A percentile compares a stretch with the other conserved stretches of the same genome.
phyloP scores from a whole-genome alignment of 1,140 invertebrate genomes.

The Aphaenogaster floridana region DNA sequence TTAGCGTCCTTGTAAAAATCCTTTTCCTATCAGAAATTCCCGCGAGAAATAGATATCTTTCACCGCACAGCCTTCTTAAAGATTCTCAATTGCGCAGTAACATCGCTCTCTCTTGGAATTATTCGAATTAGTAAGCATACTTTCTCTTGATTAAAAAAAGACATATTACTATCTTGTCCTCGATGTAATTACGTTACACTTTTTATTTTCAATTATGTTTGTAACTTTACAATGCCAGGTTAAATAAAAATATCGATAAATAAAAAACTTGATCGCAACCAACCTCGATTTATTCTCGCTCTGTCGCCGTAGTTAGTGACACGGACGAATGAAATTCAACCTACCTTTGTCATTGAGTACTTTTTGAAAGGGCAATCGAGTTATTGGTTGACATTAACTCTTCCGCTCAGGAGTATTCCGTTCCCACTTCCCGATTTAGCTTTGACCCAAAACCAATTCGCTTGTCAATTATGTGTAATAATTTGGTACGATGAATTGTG shows the following conservation, averaged over 20 bases:
- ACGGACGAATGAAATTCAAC: slow-evolving; percentile 24
- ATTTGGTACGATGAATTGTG: background rate
- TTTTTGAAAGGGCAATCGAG: slow-evolving; percentile 26
- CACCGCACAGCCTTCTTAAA: background rate
- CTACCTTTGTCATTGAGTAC: slow-evolving; percentile 15
- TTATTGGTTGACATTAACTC: slow-evolving; percentile 45
- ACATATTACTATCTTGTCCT: background rate
- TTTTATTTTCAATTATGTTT: background rate
- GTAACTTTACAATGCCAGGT: background rate
- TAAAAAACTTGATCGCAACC: background rate
- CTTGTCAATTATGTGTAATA: slow-evolving; percentile 48
- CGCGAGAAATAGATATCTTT: slow-evolving; percentile 24
- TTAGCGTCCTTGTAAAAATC: slow-evolving; percentile 19
- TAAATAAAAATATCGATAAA: slow-evolving; percentile 20
- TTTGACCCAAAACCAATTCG: slow-evolving; percentile 18
- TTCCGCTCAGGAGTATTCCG: background rate
- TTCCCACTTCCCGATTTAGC: slow-evolving; percentile 27
- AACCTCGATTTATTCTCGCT: background rate
- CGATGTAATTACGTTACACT: background rate
- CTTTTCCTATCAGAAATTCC: background rate
- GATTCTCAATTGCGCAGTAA: background rate
- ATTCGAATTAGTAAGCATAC: background rate
- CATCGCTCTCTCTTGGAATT: background rate
- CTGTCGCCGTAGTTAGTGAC: background rate
- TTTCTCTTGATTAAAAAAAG: background rate